Conservation (phyloP, 1,140 invertebrate species). For the Luehdorfia chinensis region DNA sequence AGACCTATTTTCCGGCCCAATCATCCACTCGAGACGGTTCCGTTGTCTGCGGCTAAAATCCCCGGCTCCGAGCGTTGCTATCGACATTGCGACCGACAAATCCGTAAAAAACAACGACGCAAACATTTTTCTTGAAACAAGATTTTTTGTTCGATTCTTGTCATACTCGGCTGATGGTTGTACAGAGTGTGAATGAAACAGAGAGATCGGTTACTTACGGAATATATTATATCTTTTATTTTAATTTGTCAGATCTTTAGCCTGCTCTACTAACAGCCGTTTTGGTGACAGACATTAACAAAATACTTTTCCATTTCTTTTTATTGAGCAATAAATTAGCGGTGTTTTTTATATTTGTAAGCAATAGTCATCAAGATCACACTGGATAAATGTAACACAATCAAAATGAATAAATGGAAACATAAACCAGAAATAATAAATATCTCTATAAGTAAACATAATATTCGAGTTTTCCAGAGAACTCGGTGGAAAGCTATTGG, state of each 20-base stretch:
- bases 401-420: not conserved
- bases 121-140: not conserved
- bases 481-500: constrained; percentile 30
- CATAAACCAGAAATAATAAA: not conserved
- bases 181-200: too few relatives aligned
- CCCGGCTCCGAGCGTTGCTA: constrained; percentile 27
- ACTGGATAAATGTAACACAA: not conserved
- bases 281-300: not conserved
- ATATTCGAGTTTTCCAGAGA: constrained; percentile 32
- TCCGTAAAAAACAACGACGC: constrained; percentile 13
- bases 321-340: not conserved
- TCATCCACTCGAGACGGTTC: constrained; percentile 65
- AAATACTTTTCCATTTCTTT: not conserved
- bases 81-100: constrained; percentile 27
- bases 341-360: too few relatives aligned
- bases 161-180: not conserved
- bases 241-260: not conserved
- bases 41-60: constrained; percentile 34
- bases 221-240: not conserved
- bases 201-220: not conserved
- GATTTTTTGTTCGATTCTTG: constrained; percentile 5
- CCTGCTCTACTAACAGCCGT: too few relatives aligned
- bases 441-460: constrained; percentile 16
- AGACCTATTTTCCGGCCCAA: constrained; percentile 57
- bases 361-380: too few relatives aligned